Percentiles rank a stretch among this genome's conserved stretches.
Evolutionary conservation across 2,113 vertebrate genomes (phyloP).

Genomic region (Chunga burmeisteri): DNA sequence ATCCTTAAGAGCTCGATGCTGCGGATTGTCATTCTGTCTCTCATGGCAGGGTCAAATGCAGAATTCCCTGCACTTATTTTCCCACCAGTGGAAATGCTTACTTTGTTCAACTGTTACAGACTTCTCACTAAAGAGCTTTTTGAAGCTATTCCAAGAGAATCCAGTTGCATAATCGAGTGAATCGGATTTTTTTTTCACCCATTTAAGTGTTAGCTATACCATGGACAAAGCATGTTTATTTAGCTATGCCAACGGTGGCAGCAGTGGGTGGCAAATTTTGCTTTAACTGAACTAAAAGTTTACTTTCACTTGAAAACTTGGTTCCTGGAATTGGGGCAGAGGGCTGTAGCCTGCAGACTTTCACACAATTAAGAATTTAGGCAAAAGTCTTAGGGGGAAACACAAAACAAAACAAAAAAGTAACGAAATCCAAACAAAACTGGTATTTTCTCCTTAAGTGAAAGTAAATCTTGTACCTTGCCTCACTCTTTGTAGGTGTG

Average conservation of each 20-base stretch:
- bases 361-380: background rate
- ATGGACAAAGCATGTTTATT: constrained; percentile 48
- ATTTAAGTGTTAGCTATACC: constrained; percentile 35
- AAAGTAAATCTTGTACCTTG: background rate
- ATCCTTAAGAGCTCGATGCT: constrained; percentile 40
- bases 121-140: constrained; percentile 31
- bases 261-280: constrained; percentile 29
- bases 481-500: background rate
- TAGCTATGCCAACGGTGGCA: background rate
- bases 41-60: background rate
- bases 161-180: constrained; percentile 58
- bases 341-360: background rate
- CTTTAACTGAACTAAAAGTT: background rate
- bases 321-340: background rate
- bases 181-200: constrained; percentile 3
- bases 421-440: background rate
- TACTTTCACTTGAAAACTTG: constrained; percentile 14
- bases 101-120: constrained; percentile 32
- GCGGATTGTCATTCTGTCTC: constrained; percentile 5
- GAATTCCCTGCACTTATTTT: background rate
- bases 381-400: background rate
- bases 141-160: constrained; percentile 35
- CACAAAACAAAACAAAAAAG: background rate
- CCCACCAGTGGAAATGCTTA: constrained; percentile 53
- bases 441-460: background rate